phyloP scores from a whole-genome alignment of 2,113 vertebrate genomes.

The Azemiops feae region DNA sequence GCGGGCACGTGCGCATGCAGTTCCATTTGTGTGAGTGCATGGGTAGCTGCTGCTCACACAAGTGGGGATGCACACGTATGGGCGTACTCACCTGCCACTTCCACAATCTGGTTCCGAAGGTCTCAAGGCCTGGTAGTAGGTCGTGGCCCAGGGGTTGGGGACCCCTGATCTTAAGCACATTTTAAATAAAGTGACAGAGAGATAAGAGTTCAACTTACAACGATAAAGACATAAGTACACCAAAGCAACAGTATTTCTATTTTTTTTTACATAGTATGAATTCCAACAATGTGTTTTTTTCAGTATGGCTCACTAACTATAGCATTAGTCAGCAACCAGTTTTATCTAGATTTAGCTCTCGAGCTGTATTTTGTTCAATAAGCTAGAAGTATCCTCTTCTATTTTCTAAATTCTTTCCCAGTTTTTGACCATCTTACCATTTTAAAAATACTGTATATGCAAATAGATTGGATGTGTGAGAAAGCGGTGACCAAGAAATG shows the following conservation, averaged over 20 bases:
- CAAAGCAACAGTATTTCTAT: not conserved
- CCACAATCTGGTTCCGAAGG: not conserved
- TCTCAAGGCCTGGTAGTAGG: not conserved
- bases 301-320: not conserved
- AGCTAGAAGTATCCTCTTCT: not conserved
- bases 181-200: not conserved
- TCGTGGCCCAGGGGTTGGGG: not conserved
- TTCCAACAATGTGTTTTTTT: not conserved
- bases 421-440: slow-evolving; percentile 57
- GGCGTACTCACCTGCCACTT: not conserved
- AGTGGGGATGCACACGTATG: too few species aligned
- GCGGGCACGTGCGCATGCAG: not conserved
- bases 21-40: not conserved
- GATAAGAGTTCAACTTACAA: not conserved
- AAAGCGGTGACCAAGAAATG: slow-evolving; percentile 51
- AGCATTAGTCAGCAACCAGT: not conserved
- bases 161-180: not conserved
- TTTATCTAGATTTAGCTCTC: not conserved
- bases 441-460: slow-evolving; percentile 50
- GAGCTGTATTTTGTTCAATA: not conserved
- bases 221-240: not conserved
- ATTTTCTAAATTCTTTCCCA: not conserved
- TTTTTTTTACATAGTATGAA: not conserved
- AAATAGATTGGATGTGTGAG: not conserved
- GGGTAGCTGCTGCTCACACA: not conserved